Conservation (phyloP, 2,888 invertebrate genomes). For the Leptothorax acervorum region DNA sequence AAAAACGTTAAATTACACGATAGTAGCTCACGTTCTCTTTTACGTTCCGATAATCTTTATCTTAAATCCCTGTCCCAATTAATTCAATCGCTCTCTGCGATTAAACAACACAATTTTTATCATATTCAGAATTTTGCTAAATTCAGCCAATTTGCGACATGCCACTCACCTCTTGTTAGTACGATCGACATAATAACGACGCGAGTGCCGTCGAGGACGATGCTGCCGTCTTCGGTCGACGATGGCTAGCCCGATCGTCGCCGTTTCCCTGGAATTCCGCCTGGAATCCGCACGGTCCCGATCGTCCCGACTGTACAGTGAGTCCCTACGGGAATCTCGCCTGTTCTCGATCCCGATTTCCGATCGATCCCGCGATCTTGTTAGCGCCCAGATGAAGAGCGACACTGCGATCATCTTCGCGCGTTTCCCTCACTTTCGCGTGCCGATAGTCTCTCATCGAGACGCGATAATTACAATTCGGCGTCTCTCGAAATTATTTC, state of each 20-base stretch:
- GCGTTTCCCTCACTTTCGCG: conserved; percentile 12
- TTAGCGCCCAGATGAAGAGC: conserved; percentile 79
- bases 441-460: conserved; percentile 32
- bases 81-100: not conserved
- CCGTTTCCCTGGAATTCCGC: conserved; percentile 66
- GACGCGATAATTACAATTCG: conserved; percentile 11
- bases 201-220: conserved; percentile 78
- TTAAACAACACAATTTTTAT: not conserved
- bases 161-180: conserved; percentile 78
- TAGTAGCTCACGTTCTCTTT: not conserved
- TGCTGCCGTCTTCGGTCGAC: conserved; percentile 76
- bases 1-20: not conserved
- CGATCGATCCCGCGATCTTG: conserved; percentile 67
- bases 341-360: conserved; percentile 63
- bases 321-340: conserved; percentile 73
- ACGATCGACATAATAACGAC: conserved; percentile 80
- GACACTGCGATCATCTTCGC: conserved; percentile 79
- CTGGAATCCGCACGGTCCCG: conserved; percentile 70
- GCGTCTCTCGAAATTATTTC: not conserved
- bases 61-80: not conserved
- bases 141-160: conserved; percentile 6
- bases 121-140: not conserved
- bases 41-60: not conserved
- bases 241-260: conserved; percentile 66
- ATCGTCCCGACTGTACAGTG: conserved; percentile 63